These are phyloP conservation scores for Diadophis punctatus DNA, from an alignment of 2,113 vertebrate species.

Conservation along the genomic window DNA sequence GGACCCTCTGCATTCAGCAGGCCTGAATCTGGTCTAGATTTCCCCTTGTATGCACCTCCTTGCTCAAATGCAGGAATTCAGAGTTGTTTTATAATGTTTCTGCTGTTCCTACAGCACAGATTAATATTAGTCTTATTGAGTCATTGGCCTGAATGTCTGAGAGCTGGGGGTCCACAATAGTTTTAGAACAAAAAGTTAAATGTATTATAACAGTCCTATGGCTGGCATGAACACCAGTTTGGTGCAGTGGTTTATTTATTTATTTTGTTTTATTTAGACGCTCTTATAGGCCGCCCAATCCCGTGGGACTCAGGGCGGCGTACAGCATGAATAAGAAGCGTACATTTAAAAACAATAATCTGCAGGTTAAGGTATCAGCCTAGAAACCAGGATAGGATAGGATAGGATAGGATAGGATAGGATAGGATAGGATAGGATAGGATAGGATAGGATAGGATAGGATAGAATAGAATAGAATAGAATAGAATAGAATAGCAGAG, in stretches of 20 bases:
- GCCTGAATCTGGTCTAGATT: not conserved
- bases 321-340: too few species aligned
- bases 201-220: not conserved
- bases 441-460: too few species aligned
- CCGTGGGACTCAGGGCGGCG: too few species aligned
- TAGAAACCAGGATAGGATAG: not conserved
- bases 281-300: too few species aligned
- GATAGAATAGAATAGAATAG: too few species aligned
- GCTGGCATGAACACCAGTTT: not conserved
- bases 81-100: not conserved
- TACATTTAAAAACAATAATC: too few species aligned
- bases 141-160: not conserved
- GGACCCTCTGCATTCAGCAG: not conserved
- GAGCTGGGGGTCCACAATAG: not conserved
- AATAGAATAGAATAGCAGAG: too few species aligned
- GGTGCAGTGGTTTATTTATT: not conserved
- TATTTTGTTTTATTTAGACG: too few species aligned
- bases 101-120: not conserved
- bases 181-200: not conserved
- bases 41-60: not conserved
- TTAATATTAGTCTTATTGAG: not conserved
- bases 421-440: too few species aligned
- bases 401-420: too few species aligned
- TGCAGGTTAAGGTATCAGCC: not conserved
- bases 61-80: not conserved